A percentile compares a stretch with the other conserved stretches of the same genome.
These are phyloP conservation scores for Parazoanthus darwini DNA, from an alignment of 92 coral and sea anemone species.

Conservation along the genomic window DNA sequence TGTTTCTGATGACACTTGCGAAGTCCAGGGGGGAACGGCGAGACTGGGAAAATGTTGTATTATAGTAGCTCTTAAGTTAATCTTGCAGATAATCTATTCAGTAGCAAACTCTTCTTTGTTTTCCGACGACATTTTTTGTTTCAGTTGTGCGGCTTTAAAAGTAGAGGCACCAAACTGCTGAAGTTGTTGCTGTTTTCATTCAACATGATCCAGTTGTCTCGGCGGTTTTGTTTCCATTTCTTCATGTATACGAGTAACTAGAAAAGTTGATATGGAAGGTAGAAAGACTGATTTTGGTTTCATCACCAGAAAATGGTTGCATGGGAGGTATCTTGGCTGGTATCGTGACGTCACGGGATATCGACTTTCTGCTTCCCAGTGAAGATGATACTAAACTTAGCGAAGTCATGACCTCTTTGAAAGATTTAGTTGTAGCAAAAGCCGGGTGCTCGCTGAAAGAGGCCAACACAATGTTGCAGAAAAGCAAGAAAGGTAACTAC, in stretches of 20 bases:
- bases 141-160: too few relatives aligned
- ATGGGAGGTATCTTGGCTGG: slow-evolving; percentile 93
- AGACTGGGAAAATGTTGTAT: too few relatives aligned
- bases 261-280: too few relatives aligned
- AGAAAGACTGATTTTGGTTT: neutral
- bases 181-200: too few relatives aligned
- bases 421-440: slow-evolving; percentile 78
- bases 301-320: slow-evolving; percentile 75
- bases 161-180: too few relatives aligned
- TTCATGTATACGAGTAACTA: neutral
- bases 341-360: slow-evolving; percentile 96
- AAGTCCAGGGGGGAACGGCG: too few relatives aligned
- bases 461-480: slow-evolving; percentile 89
- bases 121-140: too few relatives aligned
- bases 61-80: too few relatives aligned
- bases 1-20: neutral
- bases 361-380: slow-evolving; percentile 71
- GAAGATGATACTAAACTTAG: slow-evolving; percentile 66
- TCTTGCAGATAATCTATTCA: too few relatives aligned
- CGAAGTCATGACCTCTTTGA: slow-evolving; percentile 91
- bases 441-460: slow-evolving; percentile 87
- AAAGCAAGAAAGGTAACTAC: slow-evolving; percentile 81
- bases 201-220: neutral
- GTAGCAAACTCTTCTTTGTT: too few relatives aligned
- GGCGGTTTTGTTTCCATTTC: neutral